These are phyloP conservation scores for Drosophila yooni DNA, from an alignment of 2,888 invertebrate genomes.

Conservation along the genomic window DNA sequence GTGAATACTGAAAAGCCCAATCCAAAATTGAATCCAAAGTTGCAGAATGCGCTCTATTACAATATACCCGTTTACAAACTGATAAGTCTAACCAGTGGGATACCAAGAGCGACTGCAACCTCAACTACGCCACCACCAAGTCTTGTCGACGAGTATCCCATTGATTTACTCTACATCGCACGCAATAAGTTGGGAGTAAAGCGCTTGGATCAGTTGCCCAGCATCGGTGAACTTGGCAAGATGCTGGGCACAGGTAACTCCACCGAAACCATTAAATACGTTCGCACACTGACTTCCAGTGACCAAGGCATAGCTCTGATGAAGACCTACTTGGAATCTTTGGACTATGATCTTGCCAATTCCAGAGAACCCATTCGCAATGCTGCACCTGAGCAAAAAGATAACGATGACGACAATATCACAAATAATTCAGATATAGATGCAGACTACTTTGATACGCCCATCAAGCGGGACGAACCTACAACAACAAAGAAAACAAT, in stretches of 20 bases:
- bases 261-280: conserved; percentile 75
- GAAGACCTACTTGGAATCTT: conserved; percentile 76
- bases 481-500: conserved; percentile 12
- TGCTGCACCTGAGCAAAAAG: background rate
- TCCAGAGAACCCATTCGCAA: conserved; percentile 14
- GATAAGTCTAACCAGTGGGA: conserved; percentile 36
- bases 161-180: conserved; percentile 78
- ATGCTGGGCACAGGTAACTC: conserved; percentile 75
- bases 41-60: conserved; percentile 59
- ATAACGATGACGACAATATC: conserved; percentile 43
- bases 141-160: conserved; percentile 66
- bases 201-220: conserved; percentile 74
- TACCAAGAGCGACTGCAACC: conserved; percentile 5
- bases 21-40: conserved; percentile 34
- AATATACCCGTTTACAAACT: conserved; percentile 69
- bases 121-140: conserved; percentile 34
- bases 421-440: conserved; percentile 38
- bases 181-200: conserved; percentile 74
- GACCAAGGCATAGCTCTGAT: conserved; percentile 78
- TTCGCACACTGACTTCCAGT: conserved; percentile 72
- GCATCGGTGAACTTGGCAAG: conserved; percentile 73
- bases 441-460: conserved; percentile 36
- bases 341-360: conserved; percentile 64
- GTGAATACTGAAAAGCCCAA: conserved; percentile 57
- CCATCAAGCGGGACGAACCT: conserved; percentile 2